A percentile compares a stretch with the other conserved stretches of the same genome.
These are phyloP conservation scores for Tyto alba DNA, from an alignment of 2,113 vertebrate species.

Conservation along the genomic window DNA sequence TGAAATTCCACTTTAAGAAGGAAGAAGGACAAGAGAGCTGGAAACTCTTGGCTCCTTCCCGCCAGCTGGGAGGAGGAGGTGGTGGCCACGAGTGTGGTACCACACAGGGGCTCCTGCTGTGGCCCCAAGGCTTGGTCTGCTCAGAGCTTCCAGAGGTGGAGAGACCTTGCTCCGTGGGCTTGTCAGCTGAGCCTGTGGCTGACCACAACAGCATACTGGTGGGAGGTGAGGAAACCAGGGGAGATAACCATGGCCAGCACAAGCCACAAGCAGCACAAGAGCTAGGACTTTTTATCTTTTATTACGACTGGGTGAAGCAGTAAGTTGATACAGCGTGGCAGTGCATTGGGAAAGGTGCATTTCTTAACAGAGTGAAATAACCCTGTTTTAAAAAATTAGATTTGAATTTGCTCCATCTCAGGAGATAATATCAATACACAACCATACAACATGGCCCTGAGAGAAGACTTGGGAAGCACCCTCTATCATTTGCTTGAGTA, in stretches of 20 bases:
- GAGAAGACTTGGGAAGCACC: not conserved
- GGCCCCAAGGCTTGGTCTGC: not conserved
- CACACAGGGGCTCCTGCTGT: not conserved
- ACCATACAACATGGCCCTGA: rapidly evolving
- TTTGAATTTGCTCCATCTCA: not conserved
- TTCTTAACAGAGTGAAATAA: not conserved
- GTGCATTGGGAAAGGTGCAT: not conserved
- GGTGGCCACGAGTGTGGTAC: not conserved
- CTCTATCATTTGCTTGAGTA: not conserved
- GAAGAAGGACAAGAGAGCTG: not conserved
- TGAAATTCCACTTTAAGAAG: conserved; percentile 23
- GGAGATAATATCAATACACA: not conserved
- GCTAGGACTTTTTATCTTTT: not conserved
- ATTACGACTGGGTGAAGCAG: not conserved
- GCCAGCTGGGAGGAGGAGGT: not conserved
- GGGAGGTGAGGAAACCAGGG: not conserved
- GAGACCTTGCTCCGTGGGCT: not conserved
- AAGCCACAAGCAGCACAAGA: not conserved
- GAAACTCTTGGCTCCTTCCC: not conserved
- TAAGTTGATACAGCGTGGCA: not conserved
- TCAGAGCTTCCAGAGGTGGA: not conserved
- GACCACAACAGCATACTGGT: not conserved
- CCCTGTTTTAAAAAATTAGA: not conserved
- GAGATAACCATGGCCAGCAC: not conserved
- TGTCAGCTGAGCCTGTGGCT: not conserved